These are phyloP conservation scores for Orthosia gothica DNA, from an alignment of 2,888 invertebrate species.

Conservation along the genomic window DNA sequence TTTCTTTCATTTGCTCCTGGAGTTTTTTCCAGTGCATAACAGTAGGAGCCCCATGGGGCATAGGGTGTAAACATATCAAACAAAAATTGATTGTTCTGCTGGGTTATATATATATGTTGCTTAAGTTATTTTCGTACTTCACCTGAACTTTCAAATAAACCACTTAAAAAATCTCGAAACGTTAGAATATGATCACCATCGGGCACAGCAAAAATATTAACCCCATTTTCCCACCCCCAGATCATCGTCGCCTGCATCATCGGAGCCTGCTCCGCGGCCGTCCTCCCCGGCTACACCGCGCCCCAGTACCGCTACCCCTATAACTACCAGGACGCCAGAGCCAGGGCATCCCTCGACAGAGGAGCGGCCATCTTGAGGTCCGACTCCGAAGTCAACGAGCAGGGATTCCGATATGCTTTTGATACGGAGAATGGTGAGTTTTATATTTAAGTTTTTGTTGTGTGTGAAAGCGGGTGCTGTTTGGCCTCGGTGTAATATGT, in stretches of 20 bases:
- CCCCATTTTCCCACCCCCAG: conserved; percentile 64
- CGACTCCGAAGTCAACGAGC: conserved; percentile 82
- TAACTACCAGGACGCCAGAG: conserved; percentile 76
- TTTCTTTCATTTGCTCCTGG: too few relatives aligned
- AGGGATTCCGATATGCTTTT: conserved; percentile 88
- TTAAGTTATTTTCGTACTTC: not conserved
- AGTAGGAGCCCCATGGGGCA: too few relatives aligned
- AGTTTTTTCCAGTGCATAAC: too few relatives aligned
- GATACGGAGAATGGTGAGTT: conserved; percentile 92
- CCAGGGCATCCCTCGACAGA: conserved; percentile 79
- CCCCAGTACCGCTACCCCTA: conserved; percentile 76
- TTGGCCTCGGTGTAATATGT: too few relatives aligned
- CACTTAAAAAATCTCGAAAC: not conserved
- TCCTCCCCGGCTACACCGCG: conserved; percentile 73
- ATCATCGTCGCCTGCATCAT: conserved; percentile 81
- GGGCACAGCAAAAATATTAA: not conserved
- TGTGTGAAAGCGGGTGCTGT: not conserved
- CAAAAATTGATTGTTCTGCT: too few relatives aligned
- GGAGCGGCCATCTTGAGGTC: conserved; percentile 85
- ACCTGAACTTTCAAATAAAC: not conserved
- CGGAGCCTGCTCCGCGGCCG: conserved; percentile 80
- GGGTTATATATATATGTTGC: too few relatives aligned
- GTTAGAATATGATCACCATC: not conserved
- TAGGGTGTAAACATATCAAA: too few relatives aligned
- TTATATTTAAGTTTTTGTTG: not conserved